Percentiles rank a stretch among this genome's conserved stretches.
These are phyloP conservation scores for Bombylius major DNA, from an alignment of 2,888 invertebrate genomes.

Conservation along the genomic window DNA sequence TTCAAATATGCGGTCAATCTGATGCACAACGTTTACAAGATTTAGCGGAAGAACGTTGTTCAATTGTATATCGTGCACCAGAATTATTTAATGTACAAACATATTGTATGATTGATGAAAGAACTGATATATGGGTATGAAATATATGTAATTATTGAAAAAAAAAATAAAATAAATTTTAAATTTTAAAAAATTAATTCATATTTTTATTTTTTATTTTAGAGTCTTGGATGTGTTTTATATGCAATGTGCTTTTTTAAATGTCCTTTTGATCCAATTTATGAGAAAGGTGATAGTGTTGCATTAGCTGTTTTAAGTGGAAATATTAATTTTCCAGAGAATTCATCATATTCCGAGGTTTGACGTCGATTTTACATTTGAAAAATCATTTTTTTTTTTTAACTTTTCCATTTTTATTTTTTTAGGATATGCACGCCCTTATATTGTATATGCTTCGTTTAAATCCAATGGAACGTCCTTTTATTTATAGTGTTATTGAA, in stretches of 20 bases:
- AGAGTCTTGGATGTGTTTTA: slow-evolving; percentile 73
- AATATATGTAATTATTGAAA: not conserved
- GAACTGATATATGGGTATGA: slow-evolving; percentile 68
- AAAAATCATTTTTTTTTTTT: not conserved
- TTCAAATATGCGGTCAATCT: slow-evolving; percentile 49
- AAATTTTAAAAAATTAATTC: not conserved
- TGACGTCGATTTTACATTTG: slow-evolving; percentile 17
- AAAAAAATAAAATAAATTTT: not conserved
- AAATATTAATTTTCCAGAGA: slow-evolving; percentile 56
- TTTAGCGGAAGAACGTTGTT: slow-evolving; percentile 68
- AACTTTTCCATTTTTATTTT: slow-evolving; percentile 20
- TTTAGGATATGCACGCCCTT: slow-evolving; percentile 53
- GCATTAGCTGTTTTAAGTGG: slow-evolving; percentile 73
- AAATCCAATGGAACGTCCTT: slow-evolving; percentile 65
- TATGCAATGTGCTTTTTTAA: slow-evolving; percentile 77
- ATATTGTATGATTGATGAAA: slow-evolving; percentile 65
- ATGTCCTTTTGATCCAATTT: slow-evolving; percentile 72
- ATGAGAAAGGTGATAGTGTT: slow-evolving; percentile 76
- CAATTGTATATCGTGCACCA: slow-evolving; percentile 79
- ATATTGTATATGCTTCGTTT: slow-evolving; percentile 57
- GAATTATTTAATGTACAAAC: slow-evolving; percentile 78
- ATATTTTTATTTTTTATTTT: slow-evolving; percentile 33
- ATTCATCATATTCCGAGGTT: slow-evolving; percentile 47
- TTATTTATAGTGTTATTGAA: slow-evolving; percentile 57
- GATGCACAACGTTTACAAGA: slow-evolving; percentile 64